Evolutionary conservation across 2,113 vertebrate genomes (phyloP), one percentile per base, ranked within the genome.

Genomic region (Felis chaus): DNA sequence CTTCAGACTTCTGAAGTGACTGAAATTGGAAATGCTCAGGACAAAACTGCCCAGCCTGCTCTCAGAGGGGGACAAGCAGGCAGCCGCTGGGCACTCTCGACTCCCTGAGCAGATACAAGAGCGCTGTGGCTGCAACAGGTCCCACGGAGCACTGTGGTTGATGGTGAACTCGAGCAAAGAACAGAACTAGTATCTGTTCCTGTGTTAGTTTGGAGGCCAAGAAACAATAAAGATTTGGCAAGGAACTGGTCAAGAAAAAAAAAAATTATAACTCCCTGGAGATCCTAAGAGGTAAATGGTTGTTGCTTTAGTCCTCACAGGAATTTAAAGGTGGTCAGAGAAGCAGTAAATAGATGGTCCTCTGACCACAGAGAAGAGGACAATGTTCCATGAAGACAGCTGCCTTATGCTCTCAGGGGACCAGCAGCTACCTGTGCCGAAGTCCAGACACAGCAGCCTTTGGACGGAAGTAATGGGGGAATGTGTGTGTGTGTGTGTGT

Each of bases 41-140:
- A n/a, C n/a, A 7, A 29, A 29, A 23, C 1, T 10, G 9, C 0
- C 5, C 5, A 23, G 19, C 18, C 57, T 3, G 2, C 7, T 4
- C 23, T 78, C 73, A n/a, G 18, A 41, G 41, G 69, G 69, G 63
- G 31, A 57, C n/a, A 23, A 57, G 71, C 63, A 84, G n/a, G 36
- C 48, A 48, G 31, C 3, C n/a, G 9, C 10, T 18, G 61, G 53
- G 19, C 0, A 0, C 63, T n/a, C 31, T 89, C 5, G 69, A 25
- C 6, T 6, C 48, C 5, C 39, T 39, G 39, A 39, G 39, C 39
- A 0, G 13, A 87, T 27, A 13, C 16, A 11, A 39, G 23, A 63
- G 39, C 5, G 4, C 31, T 10, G 7, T 5, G 31, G 27, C 63
- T 31, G 21, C 3, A 39, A 16, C 3, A 7, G 7, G 16, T n/a